Evolutionary conservation across 2,113 vertebrate genomes (phyloP), one percentile per base, ranked within the genome.

Genomic region (Argyrosomus japonicus): DNA sequence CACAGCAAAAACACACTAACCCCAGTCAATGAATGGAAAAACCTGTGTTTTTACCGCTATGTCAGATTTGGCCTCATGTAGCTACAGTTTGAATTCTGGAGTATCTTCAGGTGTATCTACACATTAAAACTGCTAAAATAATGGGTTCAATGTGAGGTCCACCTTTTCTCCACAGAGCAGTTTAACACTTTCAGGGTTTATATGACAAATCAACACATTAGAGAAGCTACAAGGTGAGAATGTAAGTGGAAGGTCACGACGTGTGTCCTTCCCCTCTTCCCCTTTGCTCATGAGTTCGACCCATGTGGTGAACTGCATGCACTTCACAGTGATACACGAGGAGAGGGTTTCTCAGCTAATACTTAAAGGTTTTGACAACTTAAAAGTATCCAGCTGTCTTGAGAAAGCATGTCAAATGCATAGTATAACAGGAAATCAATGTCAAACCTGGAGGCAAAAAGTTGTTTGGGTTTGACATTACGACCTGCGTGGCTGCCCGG

Each of bases 341-440:
- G 13, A 56, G 8, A 25, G 0, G 11, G 14, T 61, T 51, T 60
- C 29, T 25, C 36, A 54, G 25, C 21, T 27, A 29, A 29, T 71
- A 68, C 62, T 29, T 53, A 45, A 70, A 29, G 17, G 27, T 40
- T 69, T 18, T 29, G 60, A 58, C n/a, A 60, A 14, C 32, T 32
- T 21, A 36, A 23, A 63, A 50, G 27, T 27, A 32, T 53, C n/a
- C 40, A 60, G 32, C 23, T 54, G 77, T 64, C 62, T 43, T 14
- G 67, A 68, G 56, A 68, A 77, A 77, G 25, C 58, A 4, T 43
- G 79, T 74, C 14, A 76, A 62, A 54, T 56, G 56, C 25, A 47
- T 60, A 72, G 54, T 54, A 19, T 5, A 64, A 72, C 65, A 78
- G 27, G 36, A 86, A 79, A 80, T 81, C 23, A 43, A 65, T 60